Evolutionary conservation across 1,140 invertebrate genomes (phyloP).

Genomic region (Macrotrachela quadricornifera): DNA sequence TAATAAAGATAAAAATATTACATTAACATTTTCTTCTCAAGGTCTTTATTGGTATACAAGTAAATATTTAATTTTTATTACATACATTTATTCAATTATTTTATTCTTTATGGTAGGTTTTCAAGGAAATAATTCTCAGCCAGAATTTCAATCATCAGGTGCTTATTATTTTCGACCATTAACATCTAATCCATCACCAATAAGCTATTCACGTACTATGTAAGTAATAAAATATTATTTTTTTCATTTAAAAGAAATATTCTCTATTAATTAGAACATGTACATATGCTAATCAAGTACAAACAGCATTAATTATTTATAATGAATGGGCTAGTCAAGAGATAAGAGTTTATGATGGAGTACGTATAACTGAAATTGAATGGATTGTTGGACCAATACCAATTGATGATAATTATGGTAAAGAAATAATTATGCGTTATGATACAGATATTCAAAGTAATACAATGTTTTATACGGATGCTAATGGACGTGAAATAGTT

Average conservation of each 20-base stretch:
- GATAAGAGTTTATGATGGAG: constrained; percentile 46
- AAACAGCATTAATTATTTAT: constrained; percentile 18
- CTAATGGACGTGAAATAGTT: constrained; percentile 71
- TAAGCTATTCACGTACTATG: too few relatives aligned
- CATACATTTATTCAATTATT: not conserved
- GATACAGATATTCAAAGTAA: constrained; percentile 30
- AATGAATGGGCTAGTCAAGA: constrained; percentile 57
- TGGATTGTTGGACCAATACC: constrained; percentile 85
- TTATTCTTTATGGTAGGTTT: not conserved
- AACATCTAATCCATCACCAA: too few relatives aligned
- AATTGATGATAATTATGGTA: constrained; percentile 38
- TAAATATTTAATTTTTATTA: not conserved
- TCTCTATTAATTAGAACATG: too few relatives aligned
- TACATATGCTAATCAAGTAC: too few relatives aligned
- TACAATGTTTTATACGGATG: constrained; percentile 65
- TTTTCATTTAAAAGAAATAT: too few relatives aligned
- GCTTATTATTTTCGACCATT: constrained; percentile 6
- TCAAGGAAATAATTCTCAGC: constrained; percentile 18
- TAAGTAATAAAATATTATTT: too few relatives aligned
- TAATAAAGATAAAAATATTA: not conserved
- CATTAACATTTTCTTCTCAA: not conserved
- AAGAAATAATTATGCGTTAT: constrained; percentile 9
- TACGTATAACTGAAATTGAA: constrained; percentile 52
- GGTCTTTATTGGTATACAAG: constrained; percentile 2
- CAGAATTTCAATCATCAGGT: constrained; percentile 17